Evolutionary conservation across 2,113 vertebrate genomes (phyloP).

Genomic region (Butastur rufipennis): DNA sequence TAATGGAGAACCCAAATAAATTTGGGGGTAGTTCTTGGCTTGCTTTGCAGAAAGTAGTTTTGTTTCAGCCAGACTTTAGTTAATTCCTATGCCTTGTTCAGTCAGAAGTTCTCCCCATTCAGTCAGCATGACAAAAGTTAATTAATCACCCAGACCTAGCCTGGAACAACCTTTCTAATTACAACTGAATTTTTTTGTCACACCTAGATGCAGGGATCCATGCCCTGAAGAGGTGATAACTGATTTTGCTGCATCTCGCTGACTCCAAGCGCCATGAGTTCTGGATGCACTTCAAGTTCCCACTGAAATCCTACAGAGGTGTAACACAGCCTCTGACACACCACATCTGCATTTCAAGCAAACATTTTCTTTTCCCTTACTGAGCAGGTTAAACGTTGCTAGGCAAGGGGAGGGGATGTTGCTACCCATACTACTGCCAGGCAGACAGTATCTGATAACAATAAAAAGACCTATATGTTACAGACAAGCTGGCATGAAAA

Average conservation of each 20-base stretch:
- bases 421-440: neutral
- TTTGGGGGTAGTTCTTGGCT: neutral
- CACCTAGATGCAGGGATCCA: neutral
- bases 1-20: neutral
- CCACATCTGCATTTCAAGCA: neutral
- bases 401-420: neutral
- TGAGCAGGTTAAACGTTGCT: neutral
- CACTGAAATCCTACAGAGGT: neutral
- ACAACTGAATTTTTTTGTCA: neutral
- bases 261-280: neutral
- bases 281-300: neutral
- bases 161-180: neutral
- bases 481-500: neutral
- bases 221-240: neutral
- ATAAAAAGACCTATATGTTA: neutral
- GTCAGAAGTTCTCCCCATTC: neutral
- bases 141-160: neutral
- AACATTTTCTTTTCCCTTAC: neutral
- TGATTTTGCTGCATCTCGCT: neutral
- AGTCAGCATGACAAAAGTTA: neutral
- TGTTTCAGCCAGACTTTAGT: neutral
- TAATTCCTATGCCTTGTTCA: neutral
- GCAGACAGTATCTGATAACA: neutral
- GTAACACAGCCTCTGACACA: rapidly evolving
- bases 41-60: neutral